A percentile compares a stretch with the other conserved stretches of the same genome.
phyloP scores from a whole-genome alignment of 2,888 invertebrate genomes.

The Leptopilina drosophilae region DNA sequence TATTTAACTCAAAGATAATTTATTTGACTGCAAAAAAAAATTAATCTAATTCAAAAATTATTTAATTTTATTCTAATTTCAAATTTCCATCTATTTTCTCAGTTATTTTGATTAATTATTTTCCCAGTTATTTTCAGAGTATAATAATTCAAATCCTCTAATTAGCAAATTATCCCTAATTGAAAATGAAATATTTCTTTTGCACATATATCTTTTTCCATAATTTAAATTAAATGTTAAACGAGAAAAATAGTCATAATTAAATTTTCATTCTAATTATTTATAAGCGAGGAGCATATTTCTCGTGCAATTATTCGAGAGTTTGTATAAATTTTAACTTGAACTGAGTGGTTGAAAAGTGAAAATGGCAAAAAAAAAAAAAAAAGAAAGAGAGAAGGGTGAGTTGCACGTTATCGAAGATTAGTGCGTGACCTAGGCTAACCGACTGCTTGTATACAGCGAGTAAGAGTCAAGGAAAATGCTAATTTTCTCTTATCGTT shows the following conservation, averaged over 20 bases:
- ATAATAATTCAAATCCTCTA: background rate
- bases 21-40: no score
- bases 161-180: slow-evolving; percentile 8
- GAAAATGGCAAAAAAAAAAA: no score
- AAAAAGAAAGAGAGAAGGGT: background rate
- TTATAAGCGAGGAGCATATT: slow-evolving; percentile 2
- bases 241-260: background rate
- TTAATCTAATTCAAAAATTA: no score
- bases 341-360: background rate
- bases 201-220: background rate
- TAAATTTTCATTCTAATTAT: slow-evolving; percentile 27
- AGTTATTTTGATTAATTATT: no score
- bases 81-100: no score
- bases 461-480: slow-evolving; percentile 28
- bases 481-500: slow-evolving; percentile 20
- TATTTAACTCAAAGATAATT: no score
- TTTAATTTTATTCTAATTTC: no score
- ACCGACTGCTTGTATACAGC: background rate
- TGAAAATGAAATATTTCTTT: slow-evolving; percentile 1
- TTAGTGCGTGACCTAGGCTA: slow-evolving; percentile 35
- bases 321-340: background rate
- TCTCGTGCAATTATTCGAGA: slow-evolving; percentile 15
- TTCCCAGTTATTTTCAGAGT: background rate
- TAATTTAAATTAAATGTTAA: background rate
- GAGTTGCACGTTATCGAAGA: slow-evolving; percentile 25